Conservation (phyloP, 2,113 vertebrate species). For the Atlantisia rogersi region DNA sequence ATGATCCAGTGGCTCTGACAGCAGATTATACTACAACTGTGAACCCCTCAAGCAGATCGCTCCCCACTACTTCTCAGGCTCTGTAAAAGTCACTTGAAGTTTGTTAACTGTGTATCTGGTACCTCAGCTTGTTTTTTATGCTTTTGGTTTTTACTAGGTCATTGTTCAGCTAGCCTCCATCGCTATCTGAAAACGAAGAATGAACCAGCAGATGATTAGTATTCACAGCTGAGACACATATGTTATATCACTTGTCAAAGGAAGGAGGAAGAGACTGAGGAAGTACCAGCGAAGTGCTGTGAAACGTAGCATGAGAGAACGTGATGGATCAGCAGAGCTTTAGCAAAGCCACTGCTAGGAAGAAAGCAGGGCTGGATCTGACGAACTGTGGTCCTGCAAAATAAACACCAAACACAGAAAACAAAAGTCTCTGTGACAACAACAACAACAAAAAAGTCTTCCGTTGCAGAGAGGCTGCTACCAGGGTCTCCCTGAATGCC, state of each 20-base stretch:
- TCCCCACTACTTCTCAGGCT: background rate
- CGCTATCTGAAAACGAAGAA: background rate
- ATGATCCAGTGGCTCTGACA: background rate
- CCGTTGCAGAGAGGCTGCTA: background rate
- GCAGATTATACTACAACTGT: background rate
- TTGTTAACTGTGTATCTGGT: background rate
- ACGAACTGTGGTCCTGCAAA: background rate
- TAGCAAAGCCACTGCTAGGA: background rate
- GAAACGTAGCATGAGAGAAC: background rate
- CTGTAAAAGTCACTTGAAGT: slow-evolving; percentile 10
- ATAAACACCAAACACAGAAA: background rate
- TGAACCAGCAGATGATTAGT: background rate
- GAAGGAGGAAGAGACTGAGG: background rate
- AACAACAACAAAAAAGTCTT: background rate
- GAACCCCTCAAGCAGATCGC: background rate
- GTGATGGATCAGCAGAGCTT: background rate
- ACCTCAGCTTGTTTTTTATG: background rate
- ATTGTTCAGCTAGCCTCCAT: background rate
- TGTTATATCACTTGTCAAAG: background rate
- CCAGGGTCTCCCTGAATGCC: fast-evolving
- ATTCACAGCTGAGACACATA: background rate
- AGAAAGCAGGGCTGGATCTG: background rate
- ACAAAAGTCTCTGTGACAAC: background rate
- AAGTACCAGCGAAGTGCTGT: background rate
- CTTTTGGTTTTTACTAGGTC: slow-evolving; percentile 1